Evolutionary conservation across 2,888 invertebrate genomes (phyloP), one percentile per base, ranked within the genome.

Genomic region (Busseola fusca): DNA sequence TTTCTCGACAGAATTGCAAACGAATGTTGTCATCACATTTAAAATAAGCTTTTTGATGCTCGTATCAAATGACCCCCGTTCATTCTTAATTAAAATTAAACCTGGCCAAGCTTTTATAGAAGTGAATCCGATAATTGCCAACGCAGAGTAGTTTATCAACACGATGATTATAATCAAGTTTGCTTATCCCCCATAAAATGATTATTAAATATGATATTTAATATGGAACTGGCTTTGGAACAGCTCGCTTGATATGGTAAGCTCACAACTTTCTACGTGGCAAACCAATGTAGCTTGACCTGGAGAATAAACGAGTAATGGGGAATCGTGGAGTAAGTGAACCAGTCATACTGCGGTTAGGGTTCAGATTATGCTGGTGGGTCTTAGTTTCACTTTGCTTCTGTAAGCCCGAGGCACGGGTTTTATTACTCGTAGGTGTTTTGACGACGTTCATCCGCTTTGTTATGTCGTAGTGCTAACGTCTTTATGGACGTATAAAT

Each of bases 231-330:
- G 82, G 80, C 69, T 84, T 80, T 76, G 84, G 78, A 85, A 85
- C 90, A 77, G 84, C 88, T 88, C 81, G 88, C 93, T 92, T 85
- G 88, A 91, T 93, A 93, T 92, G 93, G 93, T 88, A 88, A 91
- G 86, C 86, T 87, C 74, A 84, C 85, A 86, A 91, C 93, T 94
- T 94, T 94, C 94, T 94, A 93, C 84, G 78, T 69, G 45, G 56
- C 10, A 42, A 16, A 73, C 93, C 92, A 91, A 52, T 68, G 30
- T 89, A 87, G 64, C 64, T 78, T 83, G 89, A 87, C 3, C 90
- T 78, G 72, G 81, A 87, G 82, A 70, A 68, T 81, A 78, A 75
- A 76, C 74, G 68, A 59, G 76, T 78, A 84, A 79, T 83, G 72
- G 34, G 58, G 48, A 37, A 76, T 59, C 21, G 16, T 30, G 50